phyloP scores from a whole-genome alignment of 2,888 invertebrate genomes.

The Drosophila prolongata region DNA sequence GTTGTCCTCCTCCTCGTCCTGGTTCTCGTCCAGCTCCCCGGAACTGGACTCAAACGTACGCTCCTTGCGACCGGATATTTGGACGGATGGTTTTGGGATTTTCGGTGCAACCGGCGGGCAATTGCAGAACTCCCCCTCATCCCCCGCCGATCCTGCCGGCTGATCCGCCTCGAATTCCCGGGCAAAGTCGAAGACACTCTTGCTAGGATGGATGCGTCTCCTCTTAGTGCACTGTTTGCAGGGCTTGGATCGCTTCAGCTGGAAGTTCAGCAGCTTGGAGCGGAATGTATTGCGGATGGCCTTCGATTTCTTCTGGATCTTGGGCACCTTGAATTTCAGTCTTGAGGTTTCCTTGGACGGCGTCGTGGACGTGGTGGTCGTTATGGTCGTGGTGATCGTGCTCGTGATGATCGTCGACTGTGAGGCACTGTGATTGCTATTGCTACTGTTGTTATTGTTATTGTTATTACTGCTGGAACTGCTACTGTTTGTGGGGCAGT shows the following conservation, averaged over 20 bases:
- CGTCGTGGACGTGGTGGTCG: slow-evolving; percentile 56
- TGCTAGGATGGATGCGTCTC: slow-evolving; percentile 82
- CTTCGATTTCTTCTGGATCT: slow-evolving; percentile 83
- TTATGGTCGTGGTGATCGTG: slow-evolving; percentile 53
- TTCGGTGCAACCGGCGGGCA: slow-evolving; percentile 60
- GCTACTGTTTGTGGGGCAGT: slow-evolving; percentile 39
- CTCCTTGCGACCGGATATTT: slow-evolving; percentile 48
- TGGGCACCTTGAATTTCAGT: slow-evolving; percentile 82
- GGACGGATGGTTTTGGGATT: slow-evolving; percentile 38
- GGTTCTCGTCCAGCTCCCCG: slow-evolving; percentile 56
- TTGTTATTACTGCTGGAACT: slow-evolving; percentile 36
- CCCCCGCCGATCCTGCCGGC: slow-evolving; percentile 16
- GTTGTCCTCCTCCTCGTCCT: slow-evolving; percentile 63
- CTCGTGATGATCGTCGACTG: slow-evolving; percentile 51
- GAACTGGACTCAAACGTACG: slow-evolving; percentile 60
- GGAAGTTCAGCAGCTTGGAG: slow-evolving; percentile 82
- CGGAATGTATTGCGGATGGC: slow-evolving; percentile 83
- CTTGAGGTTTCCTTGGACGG: slow-evolving; percentile 81
- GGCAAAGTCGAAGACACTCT: slow-evolving; percentile 82
- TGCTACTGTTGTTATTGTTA: slow-evolving; percentile 41
- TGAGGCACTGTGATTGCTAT: slow-evolving; percentile 45
- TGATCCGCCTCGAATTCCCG: slow-evolving; percentile 76
- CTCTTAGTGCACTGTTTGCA: slow-evolving; percentile 83
- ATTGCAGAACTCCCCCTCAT: slow-evolving; percentile 77
- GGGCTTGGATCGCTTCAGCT: slow-evolving; percentile 76